Evolutionary conservation across 2,113 vertebrate genomes (phyloP).

Genomic region (Glaucidium brasilianum): DNA sequence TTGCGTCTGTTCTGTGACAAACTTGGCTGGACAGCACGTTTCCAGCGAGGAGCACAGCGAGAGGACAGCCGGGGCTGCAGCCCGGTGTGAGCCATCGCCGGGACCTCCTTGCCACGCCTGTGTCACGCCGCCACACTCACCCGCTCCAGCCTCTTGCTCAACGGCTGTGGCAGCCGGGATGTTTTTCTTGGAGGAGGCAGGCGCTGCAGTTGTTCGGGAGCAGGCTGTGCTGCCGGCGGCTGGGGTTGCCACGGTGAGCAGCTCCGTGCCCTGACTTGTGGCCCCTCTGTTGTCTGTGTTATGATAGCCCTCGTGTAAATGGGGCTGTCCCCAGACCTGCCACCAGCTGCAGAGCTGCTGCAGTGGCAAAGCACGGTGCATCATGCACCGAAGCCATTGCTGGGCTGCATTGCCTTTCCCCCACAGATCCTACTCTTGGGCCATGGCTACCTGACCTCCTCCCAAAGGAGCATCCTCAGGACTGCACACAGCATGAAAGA

Average conservation of each 20-base stretch:
- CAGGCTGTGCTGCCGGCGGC: not conserved
- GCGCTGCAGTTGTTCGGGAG: not conserved
- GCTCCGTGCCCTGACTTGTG: rapidly evolving
- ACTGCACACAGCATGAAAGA: not conserved
- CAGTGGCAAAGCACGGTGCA: rapidly evolving
- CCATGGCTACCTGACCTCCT: rapidly evolving
- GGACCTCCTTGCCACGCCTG: not conserved
- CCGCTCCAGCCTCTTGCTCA: slow-evolving; percentile 17
- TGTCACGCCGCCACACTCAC: not conserved
- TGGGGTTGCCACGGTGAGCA: rapidly evolving
- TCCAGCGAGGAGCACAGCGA: not conserved
- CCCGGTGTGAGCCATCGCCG: not conserved
- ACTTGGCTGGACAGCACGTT: not conserved
- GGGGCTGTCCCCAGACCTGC: not conserved
- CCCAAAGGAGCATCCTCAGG: not conserved
- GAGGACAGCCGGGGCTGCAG: not conserved
- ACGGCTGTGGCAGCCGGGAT: not conserved
- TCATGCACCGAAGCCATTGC: rapidly evolving
- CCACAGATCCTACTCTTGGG: not conserved
- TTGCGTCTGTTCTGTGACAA: not conserved
- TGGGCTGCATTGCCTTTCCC: not conserved
- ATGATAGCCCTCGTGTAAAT: not conserved
- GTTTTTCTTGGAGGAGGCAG: slow-evolving; percentile 10
- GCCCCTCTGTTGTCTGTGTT: not conserved
- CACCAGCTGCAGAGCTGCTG: not conserved